Base-by-base conservation (phyloP, 2,797 vertebrate genomes). In the Hirundo rustica region DNA sequence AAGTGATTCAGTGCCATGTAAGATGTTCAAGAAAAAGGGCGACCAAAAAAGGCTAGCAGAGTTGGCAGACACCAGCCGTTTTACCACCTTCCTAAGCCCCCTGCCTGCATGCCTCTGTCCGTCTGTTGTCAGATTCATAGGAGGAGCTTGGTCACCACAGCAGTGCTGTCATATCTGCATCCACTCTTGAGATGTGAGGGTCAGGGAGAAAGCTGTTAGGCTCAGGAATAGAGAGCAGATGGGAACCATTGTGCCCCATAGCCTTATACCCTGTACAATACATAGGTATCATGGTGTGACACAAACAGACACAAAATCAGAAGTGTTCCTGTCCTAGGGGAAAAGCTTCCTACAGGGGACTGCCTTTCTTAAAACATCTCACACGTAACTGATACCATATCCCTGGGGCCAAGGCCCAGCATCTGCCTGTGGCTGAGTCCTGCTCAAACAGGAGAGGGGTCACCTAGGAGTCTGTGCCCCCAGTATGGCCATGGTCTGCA, bases 301-400 rank as follows among this genome's bases (percentile, higher is more conserved):
- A 18, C 29, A 48, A 25, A 60, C 17, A 51, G 60, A n/a, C 44
- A 29, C 44, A 54, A 65, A 60, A 45, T 36, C 34, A 51, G 22
- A 58, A 27, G 21, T 20, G 14, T 10, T 74, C 40, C 34, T 87
- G 83, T 23, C 30, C 34, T 16, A 16, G 18, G 13, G 34, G 13
- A 68, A 77, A 48, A 78, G 11, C 38, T 78, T 47, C 50, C 45
- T 68, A 7, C 17, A 38, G 40, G 29, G 22, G 4, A 20, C 23
- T 26, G 23, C 23, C 27, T 64, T 64, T 58, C 61, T 73, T 26
- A 7, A 53, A 78, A 19, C 38, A 20, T 42, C 30, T 58, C 53
- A 9, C 3, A 0, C 10, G 23, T 26, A 16, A 23, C 13, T n/a
- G 30, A 21, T 58, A 30, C 7, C 4, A 0, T 19, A n/a, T 47